Evolutionary conservation across 2,888 invertebrate species (phyloP), one percentile per base, ranked within the genome.

Genomic region (Orchesellides sinensis): DNA sequence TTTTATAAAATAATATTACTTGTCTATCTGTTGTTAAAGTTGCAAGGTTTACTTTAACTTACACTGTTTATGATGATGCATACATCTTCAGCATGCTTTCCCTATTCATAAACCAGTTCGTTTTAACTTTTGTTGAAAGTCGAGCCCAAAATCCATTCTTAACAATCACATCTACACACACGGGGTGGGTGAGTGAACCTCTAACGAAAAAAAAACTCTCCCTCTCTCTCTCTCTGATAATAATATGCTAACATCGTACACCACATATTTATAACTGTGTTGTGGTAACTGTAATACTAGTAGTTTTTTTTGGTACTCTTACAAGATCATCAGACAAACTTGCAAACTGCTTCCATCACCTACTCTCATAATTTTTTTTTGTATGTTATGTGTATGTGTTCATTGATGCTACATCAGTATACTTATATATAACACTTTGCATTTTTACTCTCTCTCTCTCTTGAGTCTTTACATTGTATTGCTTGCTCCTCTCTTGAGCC

Each of bases 1-100:
- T n/a, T 69, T 70, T 70, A 74, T 35, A 45, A 59, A 77, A 66
- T 66, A 56, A 56, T 77, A 74, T 63, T 23, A 63, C 63, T 63
- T 63, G 19, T 63, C 63, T 63, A 40, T 63, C 19, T 63, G 35
- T 66, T 52, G 78, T 54, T 78, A 52, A 63, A 70, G 54, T 52
- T 29, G 21, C n/a, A 69, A 49, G 49, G 29, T 69, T 63, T 63
- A 52, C 78, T 69, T 49, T 78, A 52, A 52, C 52, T 52, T 17
- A 8, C 17, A 65, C 49, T 32, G 52, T 63, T 19, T 25, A 70
- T 52, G 21, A 63, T 61, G 45, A 70, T 70, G 27, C 52, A 63
- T 63, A 63, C 63, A 21, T 17, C 17, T 52, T 52, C 19, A 21
- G 40, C 40, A 63, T 35, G n/a, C 14, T 19, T 52, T 52, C 21